Conservation (phyloP, 2,888 invertebrate genomes). For the Epinotia demarniana region DNA sequence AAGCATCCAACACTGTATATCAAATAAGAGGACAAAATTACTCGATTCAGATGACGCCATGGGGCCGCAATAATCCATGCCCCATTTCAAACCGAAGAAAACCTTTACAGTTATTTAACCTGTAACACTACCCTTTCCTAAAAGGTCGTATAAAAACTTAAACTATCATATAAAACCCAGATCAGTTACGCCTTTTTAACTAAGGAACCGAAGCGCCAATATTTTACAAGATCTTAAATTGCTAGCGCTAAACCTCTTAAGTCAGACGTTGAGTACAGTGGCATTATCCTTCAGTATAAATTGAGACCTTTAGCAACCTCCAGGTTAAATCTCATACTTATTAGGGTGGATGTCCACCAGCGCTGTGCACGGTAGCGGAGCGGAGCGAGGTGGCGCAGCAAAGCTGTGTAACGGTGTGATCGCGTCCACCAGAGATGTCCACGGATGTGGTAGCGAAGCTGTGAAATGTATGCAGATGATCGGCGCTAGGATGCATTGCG, state of each 20-base stretch:
- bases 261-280: background rate
- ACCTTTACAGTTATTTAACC: constrained; percentile 35
- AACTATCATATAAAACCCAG: background rate
- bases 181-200: background rate
- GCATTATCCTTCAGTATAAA: background rate
- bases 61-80: constrained; percentile 24
- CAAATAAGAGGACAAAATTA: too few relatives aligned
- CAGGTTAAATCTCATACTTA: constrained; percentile 10
- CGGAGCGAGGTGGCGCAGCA: too few relatives aligned
- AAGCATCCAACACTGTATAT: too few relatives aligned
- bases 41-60: background rate
- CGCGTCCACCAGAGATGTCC: too few relatives aligned
- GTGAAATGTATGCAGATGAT: too few relatives aligned
- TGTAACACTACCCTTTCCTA: background rate
- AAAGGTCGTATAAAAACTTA: background rate
- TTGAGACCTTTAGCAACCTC: constrained; percentile 3
- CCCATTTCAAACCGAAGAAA: constrained; percentile 35
- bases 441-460: too few relatives aligned
- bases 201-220: constrained; percentile 29
- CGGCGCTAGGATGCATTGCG: too few relatives aligned
- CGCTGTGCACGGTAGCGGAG: too few relatives aligned
- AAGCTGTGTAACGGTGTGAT: too few relatives aligned
- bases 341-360: background rate
- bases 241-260: constrained; percentile 30
- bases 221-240: constrained; percentile 38